phyloP scores from a whole-genome alignment of 1,140 invertebrate genomes.

The Batillaria attramentaria region DNA sequence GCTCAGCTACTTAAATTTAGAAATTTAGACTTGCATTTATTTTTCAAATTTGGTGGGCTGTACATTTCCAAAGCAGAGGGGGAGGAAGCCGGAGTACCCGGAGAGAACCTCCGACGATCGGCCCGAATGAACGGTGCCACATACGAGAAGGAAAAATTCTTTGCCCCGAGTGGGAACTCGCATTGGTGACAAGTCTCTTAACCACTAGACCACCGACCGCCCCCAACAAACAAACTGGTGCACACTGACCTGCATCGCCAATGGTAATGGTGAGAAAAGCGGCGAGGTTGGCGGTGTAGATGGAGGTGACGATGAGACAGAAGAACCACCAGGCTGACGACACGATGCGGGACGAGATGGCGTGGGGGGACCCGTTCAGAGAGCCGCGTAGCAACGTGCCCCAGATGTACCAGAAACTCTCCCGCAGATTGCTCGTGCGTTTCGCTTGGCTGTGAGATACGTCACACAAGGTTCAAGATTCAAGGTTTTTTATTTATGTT shows the following conservation, averaged over 20 bases:
- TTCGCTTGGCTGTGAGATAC: conserved; percentile 50
- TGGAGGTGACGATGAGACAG: conserved; percentile 96
- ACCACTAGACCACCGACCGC: no score
- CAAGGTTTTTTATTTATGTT: background rate
- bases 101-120: no score
- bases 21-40: no score
- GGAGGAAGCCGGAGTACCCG: no score
- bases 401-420: conserved; percentile 69
- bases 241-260: conserved; percentile 20
- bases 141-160: no score
- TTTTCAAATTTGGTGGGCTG: no score
- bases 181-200: no score
- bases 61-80: no score
- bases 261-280: conserved; percentile 69
- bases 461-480: background rate
- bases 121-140: no score
- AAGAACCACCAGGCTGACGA: conserved; percentile 99
- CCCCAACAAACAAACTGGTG: no score
- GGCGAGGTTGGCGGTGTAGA: conserved; percentile 86
- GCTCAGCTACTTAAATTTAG: no score
- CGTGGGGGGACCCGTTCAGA: conserved; percentile 53
- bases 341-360: conserved; percentile 79
- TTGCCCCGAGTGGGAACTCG: no score
- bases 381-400: conserved; percentile 62
- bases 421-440: conserved; percentile 55